Evolutionary conservation across 2,113 vertebrate genomes (phyloP).

Genomic region (Poeciliopsis occidentalis): DNA sequence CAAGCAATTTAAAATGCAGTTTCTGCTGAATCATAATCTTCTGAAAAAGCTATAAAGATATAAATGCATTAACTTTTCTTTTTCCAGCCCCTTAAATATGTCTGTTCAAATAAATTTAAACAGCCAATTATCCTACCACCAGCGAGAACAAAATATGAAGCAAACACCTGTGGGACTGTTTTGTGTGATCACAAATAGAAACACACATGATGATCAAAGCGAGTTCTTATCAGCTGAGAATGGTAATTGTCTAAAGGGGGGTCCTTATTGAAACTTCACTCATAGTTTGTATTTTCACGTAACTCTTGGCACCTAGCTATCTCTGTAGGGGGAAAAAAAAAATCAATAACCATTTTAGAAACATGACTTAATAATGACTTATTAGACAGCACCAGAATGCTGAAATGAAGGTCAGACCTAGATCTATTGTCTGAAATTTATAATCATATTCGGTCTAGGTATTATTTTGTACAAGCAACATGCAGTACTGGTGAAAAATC

Average conservation of each 20-base stretch:
- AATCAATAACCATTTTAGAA: conserved; percentile 70
- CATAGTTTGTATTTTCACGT: conserved; percentile 31
- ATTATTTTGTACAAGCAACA: neutral
- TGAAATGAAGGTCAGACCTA: conserved; percentile 32
- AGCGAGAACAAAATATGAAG: conserved; percentile 42
- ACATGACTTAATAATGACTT: conserved; percentile 67
- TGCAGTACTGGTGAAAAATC: conserved; percentile 2
- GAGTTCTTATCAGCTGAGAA: conserved; percentile 18
- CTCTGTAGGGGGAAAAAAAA: conserved; percentile 17
- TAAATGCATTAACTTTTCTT: conserved; percentile 29
- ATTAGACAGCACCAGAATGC: conserved; percentile 17
- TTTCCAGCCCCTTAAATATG: conserved; percentile 39
- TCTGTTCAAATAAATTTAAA: conserved; percentile 52
- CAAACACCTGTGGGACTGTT: conserved; percentile 23
- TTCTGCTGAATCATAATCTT: conserved; percentile 11
- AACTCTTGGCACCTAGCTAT: conserved; percentile 5
- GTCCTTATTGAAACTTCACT: conserved; percentile 35
- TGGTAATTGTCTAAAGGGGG: conserved; percentile 28
- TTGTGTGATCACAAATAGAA: conserved; percentile 6
- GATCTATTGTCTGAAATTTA: conserved; percentile 9
- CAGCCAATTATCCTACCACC: conserved; percentile 27
- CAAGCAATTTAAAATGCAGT: conserved; percentile 8
- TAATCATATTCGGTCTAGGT: conserved; percentile 4
- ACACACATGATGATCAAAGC: conserved; percentile 40
- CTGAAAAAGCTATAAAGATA: neutral